phyloP scores from a whole-genome alignment of 2,888 invertebrate genomes.

The Exephanes ischioxanthus region DNA sequence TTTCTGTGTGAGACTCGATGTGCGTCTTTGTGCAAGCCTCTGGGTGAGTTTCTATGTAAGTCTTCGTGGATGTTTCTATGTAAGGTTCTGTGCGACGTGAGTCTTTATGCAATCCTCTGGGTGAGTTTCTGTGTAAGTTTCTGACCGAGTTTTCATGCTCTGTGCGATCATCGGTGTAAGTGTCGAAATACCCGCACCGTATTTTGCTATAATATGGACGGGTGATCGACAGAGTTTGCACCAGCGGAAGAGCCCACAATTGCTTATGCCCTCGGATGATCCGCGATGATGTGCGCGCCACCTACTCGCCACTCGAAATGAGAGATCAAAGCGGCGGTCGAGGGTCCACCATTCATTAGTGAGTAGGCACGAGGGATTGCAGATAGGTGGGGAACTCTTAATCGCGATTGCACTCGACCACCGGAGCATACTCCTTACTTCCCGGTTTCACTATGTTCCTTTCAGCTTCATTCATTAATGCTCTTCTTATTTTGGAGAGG shows the following conservation, averaged over 20 bases:
- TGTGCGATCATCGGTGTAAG: too few species aligned
- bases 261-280: neutral
- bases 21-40: too few species aligned
- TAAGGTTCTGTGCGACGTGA: too few species aligned
- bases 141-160: too few species aligned
- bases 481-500: constrained; percentile 80
- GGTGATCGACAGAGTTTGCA: neutral
- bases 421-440: constrained; percentile 47
- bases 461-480: constrained; percentile 81
- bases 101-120: too few species aligned
- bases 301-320: constrained; percentile 33
- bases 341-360: constrained; percentile 75
- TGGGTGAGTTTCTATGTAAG: too few species aligned
- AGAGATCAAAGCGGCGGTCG: constrained; percentile 79
- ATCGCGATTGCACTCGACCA: constrained; percentile 54
- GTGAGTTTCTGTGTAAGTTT: too few species aligned
- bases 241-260: neutral
- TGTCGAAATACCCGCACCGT: too few species aligned
- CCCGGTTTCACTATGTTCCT: constrained; percentile 61
- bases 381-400: constrained; percentile 39
- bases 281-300: neutral
- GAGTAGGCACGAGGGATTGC: constrained; percentile 1
- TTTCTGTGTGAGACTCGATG: too few species aligned
- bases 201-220: neutral
- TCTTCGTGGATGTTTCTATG: too few species aligned